Percentiles rank a stretch among this genome's conserved stretches.
phyloP scores from a whole-genome alignment of 1,140 invertebrate genomes.

The Geopemphigus sp. region DNA sequence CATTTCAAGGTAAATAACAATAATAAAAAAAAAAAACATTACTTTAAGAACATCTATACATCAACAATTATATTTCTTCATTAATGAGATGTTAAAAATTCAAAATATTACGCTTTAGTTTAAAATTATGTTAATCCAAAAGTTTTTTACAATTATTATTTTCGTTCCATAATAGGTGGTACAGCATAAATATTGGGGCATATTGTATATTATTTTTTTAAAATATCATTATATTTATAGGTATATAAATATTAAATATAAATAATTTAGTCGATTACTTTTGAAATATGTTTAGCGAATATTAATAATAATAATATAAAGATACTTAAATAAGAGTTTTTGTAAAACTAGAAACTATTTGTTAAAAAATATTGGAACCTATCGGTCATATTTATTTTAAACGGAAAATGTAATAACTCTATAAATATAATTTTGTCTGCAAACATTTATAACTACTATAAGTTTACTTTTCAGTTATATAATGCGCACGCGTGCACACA shows the following conservation, averaged over 20 bases:
- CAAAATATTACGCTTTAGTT: not conserved
- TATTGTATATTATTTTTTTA: not conserved
- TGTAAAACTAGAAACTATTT: not conserved
- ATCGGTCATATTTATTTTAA: no score
- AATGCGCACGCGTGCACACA: not conserved
- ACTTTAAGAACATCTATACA: not conserved
- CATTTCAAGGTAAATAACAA: no score
- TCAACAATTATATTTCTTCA: not conserved
- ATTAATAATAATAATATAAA: no score
- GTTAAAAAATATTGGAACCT: not conserved
- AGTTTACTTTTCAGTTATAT: not conserved
- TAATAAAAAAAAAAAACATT: not conserved
- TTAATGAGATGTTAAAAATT: not conserved
- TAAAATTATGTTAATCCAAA: not conserved
- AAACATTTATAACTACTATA: no score
- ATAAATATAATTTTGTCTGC: no score
- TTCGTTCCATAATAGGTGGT: no score
- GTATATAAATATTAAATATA: not conserved
- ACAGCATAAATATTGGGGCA: no score
- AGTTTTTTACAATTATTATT: not conserved
- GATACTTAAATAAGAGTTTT: not conserved
- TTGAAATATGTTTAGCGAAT: not conserved
- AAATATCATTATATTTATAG: no score
- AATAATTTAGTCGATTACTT: not conserved
- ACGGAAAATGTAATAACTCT: no score